Evolutionary conservation across 2,113 vertebrate species (phyloP).

Genomic region (Haplotaxodon microlepis): DNA sequence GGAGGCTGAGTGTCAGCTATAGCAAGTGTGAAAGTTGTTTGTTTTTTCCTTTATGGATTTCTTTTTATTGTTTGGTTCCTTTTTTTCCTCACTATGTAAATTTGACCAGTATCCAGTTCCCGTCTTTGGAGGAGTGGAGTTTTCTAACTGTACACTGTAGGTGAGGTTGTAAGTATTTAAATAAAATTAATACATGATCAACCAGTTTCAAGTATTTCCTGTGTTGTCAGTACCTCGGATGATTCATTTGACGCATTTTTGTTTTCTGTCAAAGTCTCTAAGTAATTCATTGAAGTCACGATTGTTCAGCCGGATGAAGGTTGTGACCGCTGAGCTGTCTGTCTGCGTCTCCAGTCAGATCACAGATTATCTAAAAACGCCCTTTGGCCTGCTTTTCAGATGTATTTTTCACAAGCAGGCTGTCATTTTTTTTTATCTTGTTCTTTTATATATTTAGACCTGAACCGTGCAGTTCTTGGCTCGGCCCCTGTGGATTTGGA

Average conservation of each 20-base stretch:
- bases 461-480: neutral
- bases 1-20: neutral
- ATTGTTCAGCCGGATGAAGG: neutral
- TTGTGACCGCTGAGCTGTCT: neutral
- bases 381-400: neutral
- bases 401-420: neutral
- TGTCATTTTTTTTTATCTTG: neutral
- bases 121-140: constrained; percentile 50
- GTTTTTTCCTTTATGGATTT: neutral
- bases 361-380: neutral
- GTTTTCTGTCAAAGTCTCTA: neutral
- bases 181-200: constrained; percentile 69
- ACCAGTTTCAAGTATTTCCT: neutral
- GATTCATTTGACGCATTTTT: neutral
- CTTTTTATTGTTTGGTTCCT: constrained; percentile 2
- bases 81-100: constrained; percentile 34
- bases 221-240: neutral
- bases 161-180: constrained; percentile 70
- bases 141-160: constrained; percentile 73
- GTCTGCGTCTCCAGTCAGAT: neutral
- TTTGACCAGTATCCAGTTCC: constrained; percentile 46
- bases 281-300: neutral
- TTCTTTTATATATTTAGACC: neutral
- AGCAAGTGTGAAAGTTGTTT: neutral
- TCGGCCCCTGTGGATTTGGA: neutral